Percentiles rank a stretch among this genome's conserved stretches.
These are phyloP conservation scores for Maccullochella peelii DNA, from an alignment of 2,113 vertebrate species.

Conservation along the genomic window DNA sequence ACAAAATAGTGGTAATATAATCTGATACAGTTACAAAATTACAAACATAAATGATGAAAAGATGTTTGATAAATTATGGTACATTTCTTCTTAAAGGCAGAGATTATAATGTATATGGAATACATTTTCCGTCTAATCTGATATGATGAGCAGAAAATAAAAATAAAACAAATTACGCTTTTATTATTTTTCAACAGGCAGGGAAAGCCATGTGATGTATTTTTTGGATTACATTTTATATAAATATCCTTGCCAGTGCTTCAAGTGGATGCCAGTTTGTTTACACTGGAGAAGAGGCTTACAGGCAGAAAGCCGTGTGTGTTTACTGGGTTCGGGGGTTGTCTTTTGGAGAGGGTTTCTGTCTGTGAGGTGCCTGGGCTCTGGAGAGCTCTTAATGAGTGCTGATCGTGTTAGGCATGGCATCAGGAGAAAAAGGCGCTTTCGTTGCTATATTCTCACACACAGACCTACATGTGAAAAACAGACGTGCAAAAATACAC, in stretches of 20 bases:
- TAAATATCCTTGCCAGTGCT: slow-evolving; percentile 60
- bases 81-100: background rate
- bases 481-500: slow-evolving; percentile 19
- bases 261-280: slow-evolving; percentile 64
- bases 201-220: slow-evolving; percentile 7
- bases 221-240: slow-evolving; percentile 49
- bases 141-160: slow-evolving; percentile 16
- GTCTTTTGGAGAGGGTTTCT: slow-evolving; percentile 65
- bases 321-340: slow-evolving; percentile 62
- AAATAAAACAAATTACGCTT: slow-evolving; percentile 5
- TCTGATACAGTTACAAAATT: slow-evolving; percentile 6
- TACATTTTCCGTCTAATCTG: slow-evolving; percentile 3
- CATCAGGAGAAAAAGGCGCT: slow-evolving; percentile 45
- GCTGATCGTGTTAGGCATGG: slow-evolving; percentile 73
- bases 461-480: slow-evolving; percentile 1
- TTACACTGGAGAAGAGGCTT: slow-evolving; percentile 62
- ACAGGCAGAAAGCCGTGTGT: slow-evolving; percentile 57
- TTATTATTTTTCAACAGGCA: slow-evolving; percentile 23
- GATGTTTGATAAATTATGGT: background rate
- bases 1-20: slow-evolving; percentile 18
- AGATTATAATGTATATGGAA: background rate
- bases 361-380: slow-evolving; percentile 68
- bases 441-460: slow-evolving; percentile 30
- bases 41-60: background rate
- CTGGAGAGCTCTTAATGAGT: slow-evolving; percentile 74